These are phyloP conservation scores for Rhodinocichla rosea DNA, from an alignment of 2,113 vertebrate genomes.

Conservation along the genomic window DNA sequence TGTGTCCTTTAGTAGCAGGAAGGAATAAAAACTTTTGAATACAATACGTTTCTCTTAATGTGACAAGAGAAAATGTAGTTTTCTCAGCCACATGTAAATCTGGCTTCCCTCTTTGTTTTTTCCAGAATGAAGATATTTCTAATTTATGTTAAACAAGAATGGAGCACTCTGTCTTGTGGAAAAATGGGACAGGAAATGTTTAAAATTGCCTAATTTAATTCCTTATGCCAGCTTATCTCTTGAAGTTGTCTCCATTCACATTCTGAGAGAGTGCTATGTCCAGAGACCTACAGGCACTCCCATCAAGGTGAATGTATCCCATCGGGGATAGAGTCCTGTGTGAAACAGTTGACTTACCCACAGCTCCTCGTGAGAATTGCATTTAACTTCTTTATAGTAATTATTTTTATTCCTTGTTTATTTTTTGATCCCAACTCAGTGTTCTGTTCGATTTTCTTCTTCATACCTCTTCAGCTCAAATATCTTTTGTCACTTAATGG, in stretches of 20 bases:
- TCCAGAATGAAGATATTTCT: background rate
- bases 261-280: background rate
- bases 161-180: background rate
- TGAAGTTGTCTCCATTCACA: background rate
- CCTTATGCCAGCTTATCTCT: background rate
- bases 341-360: background rate
- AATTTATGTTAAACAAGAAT: background rate
- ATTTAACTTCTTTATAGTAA: background rate
- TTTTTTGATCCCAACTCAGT: background rate
- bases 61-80: background rate
- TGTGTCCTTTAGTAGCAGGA: background rate
- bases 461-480: background rate
- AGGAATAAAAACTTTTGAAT: background rate
- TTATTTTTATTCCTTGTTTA: background rate
- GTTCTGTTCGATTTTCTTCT: background rate
- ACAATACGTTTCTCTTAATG: background rate
- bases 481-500: background rate
- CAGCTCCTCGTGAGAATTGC: background rate
- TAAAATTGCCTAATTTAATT: background rate
- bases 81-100: background rate
- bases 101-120: background rate
- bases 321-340: accelerated
- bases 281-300: background rate
- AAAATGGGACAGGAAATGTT: background rate
- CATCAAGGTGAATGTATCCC: background rate